These are phyloP conservation scores for Orthosia gracilis DNA, from an alignment of 2,888 invertebrate species.

Conservation along the genomic window DNA sequence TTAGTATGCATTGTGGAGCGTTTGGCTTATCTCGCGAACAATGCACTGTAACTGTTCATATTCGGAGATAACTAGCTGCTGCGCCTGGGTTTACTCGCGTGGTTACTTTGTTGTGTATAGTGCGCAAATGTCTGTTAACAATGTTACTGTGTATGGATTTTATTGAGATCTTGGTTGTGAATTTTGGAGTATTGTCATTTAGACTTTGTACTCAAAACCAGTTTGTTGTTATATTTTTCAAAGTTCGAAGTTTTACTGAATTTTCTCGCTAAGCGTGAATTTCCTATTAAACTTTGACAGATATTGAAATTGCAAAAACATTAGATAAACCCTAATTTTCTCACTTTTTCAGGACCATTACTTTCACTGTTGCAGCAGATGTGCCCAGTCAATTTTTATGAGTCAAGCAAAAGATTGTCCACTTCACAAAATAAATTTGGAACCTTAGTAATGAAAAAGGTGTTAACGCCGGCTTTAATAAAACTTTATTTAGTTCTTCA, in stretches of 20 bases:
- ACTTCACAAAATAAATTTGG: slow-evolving; percentile 3
- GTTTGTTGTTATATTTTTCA: no score
- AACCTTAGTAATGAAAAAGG: slow-evolving; percentile 22
- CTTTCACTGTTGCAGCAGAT: neutral
- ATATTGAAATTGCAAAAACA: neutral
- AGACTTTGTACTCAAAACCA: neutral
- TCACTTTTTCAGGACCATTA: no score
- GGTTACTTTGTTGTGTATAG: slow-evolving; percentile 25
- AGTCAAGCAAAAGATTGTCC: neutral
- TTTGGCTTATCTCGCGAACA: slow-evolving; percentile 62
- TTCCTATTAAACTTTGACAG: neutral
- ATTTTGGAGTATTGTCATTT: neutral
- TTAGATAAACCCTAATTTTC: neutral
- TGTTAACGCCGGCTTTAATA: slow-evolving; percentile 18
- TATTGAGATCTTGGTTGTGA: neutral
- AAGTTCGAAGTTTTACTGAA: neutral
- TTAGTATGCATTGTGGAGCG: slow-evolving; percentile 67
- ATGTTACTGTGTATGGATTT: slow-evolving; percentile 12
- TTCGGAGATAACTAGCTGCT: slow-evolving; percentile 43
- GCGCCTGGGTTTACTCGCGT: slow-evolving; percentile 14
- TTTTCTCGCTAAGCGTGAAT: neutral
- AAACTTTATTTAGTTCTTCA: slow-evolving; percentile 27
- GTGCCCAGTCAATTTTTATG: slow-evolving; percentile 2
- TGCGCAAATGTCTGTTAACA: neutral
- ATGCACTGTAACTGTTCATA: slow-evolving; percentile 61